Conservation (phyloP, 2,888 invertebrate genomes). For the Synanthedon myopaeformis region DNA sequence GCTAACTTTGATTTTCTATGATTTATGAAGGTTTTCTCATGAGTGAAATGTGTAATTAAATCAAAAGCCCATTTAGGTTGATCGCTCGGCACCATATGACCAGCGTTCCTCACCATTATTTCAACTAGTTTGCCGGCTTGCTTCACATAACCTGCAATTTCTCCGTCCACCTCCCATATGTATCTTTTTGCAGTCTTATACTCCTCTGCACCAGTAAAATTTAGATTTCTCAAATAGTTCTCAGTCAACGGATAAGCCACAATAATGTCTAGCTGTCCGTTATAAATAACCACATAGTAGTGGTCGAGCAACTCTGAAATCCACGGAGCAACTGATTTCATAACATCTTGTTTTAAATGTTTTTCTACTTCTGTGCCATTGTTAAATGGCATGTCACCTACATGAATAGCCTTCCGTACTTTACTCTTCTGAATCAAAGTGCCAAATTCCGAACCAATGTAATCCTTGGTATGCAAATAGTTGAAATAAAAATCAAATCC, state of each 20-base stretch:
- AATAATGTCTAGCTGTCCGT: constrained; percentile 91
- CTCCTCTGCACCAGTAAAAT: constrained; percentile 74
- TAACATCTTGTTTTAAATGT: constrained; percentile 80
- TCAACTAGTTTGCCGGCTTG: constrained; percentile 78
- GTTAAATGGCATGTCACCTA: constrained; percentile 82
- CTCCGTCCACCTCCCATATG: constrained; percentile 76
- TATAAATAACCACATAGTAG: constrained; percentile 84
- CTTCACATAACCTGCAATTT: constrained; percentile 82
- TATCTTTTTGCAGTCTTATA: constrained; percentile 76
- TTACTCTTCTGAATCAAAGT: constrained; percentile 73
- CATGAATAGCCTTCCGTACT: constrained; percentile 83
- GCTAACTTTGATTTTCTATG: not conserved
- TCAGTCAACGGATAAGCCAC: constrained; percentile 89
- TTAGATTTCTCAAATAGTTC: constrained; percentile 78
- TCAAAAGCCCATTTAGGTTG: constrained; percentile 83
- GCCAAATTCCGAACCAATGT: constrained; percentile 62
- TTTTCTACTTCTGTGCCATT: constrained; percentile 75
- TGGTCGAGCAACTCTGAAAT: constrained; percentile 75
- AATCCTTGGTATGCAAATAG: constrained; percentile 73
- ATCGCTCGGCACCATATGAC: constrained; percentile 85
- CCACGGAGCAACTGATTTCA: constrained; percentile 83
- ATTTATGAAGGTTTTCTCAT: constrained; percentile 52
- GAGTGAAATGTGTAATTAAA: constrained; percentile 77
- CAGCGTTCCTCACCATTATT: constrained; percentile 81
- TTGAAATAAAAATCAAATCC: constrained; percentile 84